Evolutionary conservation across 2,888 invertebrate species (phyloP), one percentile per base, ranked within the genome.

Genomic region (Andrena hattorfiana): DNA sequence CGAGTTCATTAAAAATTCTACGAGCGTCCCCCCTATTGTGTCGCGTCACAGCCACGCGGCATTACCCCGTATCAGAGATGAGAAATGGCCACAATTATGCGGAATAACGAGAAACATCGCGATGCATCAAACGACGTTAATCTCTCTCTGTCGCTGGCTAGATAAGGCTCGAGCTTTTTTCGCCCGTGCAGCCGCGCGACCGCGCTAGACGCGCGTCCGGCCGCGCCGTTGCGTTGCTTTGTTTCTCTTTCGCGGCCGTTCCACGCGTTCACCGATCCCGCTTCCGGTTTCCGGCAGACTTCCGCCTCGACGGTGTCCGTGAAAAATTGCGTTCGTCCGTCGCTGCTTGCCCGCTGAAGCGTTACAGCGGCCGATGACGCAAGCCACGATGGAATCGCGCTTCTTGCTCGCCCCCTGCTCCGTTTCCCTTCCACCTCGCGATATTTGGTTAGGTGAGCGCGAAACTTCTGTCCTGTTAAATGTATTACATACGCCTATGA

Each of bases 301-400:
- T 86, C 86, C 88, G 89, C 74, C 81, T 64, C 77, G 82, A 23
- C 85, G 83, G 77, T 66, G 68, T 74, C 77, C 89, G 78, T 90
- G 91, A 91, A 90, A 91, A 90, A 91, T 91, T 87, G 85, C 85
- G 69, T 73, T 84, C 81, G 80, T 78, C 81, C 81, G 85, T 67
- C 66, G 62, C 63, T 69, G 62, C 56, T 42, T 56, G 32, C 48
- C 28, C 56, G 85, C 62, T 77, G 77, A 77, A 82, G 62, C 85
- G 76, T 75, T 48, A 67, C 80, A 32, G 13, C 69, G 68, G 48
- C 63, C 60, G 85, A 87, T 84, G 88, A 86, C 82, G 84, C 68
- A 76, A 81, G 63, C 77, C 75, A 62, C 78, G 80, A 83, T 79
- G 77, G 67, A 81, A 86, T 82, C 63, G 75, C 64, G 28, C 42